These are phyloP conservation scores for Drosophila pseudotakahashii DNA, from an alignment of 2,888 invertebrate species.

Conservation along the genomic window DNA sequence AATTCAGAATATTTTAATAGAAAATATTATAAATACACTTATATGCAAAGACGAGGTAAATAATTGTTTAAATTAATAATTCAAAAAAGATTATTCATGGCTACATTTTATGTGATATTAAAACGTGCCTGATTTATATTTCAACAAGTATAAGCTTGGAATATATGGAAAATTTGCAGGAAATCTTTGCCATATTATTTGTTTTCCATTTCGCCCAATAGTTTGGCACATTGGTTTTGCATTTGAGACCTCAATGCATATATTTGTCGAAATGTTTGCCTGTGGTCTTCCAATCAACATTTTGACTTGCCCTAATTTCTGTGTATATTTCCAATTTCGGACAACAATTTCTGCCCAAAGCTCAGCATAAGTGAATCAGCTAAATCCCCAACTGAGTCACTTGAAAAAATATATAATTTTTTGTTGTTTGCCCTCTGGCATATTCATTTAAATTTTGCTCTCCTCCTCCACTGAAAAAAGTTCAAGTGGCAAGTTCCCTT, in stretches of 20 bases:
- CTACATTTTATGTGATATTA: neutral
- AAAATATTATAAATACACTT: neutral
- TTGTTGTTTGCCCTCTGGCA: conserved; percentile 34
- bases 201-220: neutral
- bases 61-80: neutral
- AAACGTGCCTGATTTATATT: neutral
- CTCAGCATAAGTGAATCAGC: conserved; percentile 17
- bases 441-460: conserved; percentile 39
- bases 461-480: conserved; percentile 30
- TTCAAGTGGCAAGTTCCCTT: conserved; percentile 72
- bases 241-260: neutral
- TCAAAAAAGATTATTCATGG: neutral
- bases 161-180: neutral
- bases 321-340: conserved; percentile 6
- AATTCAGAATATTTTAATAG: neutral
- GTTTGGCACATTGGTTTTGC: neutral
- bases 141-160: neutral
- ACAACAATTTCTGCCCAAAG: neutral
- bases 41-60: neutral
- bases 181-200: neutral
- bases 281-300: neutral
- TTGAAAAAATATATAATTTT: conserved; percentile 26
- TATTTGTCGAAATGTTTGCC: neutral
- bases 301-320: conserved; percentile 6
- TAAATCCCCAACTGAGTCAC: conserved; percentile 38